Conservation (phyloP, 1,140 invertebrate species). For the Ephestia elutella region DNA sequence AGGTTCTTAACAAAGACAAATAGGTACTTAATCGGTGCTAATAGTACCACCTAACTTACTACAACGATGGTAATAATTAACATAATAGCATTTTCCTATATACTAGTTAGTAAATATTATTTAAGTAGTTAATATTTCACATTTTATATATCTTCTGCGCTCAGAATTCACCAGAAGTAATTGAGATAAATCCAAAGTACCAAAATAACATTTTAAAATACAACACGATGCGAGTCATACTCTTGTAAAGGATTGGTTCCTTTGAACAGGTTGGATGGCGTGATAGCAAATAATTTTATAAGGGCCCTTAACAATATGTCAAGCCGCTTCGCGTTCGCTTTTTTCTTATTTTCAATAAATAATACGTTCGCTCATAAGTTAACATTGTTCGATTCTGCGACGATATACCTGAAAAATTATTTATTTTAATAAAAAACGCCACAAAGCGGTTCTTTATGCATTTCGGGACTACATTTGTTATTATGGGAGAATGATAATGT, state of each 20-base stretch:
- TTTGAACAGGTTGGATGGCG: constrained; percentile 62
- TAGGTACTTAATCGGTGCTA: no score
- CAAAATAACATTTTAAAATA: neutral
- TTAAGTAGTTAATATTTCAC: no score
- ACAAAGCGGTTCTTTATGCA: constrained; percentile 70
- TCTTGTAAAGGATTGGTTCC: constrained; percentile 55
- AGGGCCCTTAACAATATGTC: constrained; percentile 72
- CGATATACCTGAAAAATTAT: constrained; percentile 65
- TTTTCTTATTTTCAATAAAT: constrained; percentile 69
- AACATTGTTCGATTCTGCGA: constrained; percentile 67
- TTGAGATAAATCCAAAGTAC: neutral
- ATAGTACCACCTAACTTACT: no score
- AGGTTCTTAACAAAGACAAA: no score
- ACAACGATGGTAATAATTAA: no score
- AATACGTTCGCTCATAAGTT: constrained; percentile 67
- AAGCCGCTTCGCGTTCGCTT: constrained; percentile 52
- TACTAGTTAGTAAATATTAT: no score
- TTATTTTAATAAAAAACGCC: constrained; percentile 60
- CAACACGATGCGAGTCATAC: constrained; percentile 12
- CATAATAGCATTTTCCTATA: no score
- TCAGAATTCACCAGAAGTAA: neutral
- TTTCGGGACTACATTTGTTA: constrained; percentile 68
- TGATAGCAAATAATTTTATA: constrained; percentile 74
- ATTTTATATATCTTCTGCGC: neutral
- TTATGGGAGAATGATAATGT: constrained; percentile 73